These are phyloP conservation scores for Drosophila kohkoa DNA, from an alignment of 1,140 invertebrate species.

Conservation along the genomic window DNA sequence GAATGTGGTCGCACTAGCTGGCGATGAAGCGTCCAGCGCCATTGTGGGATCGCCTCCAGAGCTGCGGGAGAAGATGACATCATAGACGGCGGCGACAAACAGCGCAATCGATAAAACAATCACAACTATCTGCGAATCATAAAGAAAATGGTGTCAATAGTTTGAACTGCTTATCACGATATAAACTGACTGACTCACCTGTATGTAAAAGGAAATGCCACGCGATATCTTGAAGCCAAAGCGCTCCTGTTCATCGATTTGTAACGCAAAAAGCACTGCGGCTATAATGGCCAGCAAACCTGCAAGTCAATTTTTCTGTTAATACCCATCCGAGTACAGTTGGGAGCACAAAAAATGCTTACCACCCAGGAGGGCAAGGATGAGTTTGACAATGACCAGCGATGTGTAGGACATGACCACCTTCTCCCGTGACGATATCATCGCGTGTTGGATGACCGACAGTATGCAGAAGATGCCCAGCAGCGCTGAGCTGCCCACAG, in stretches of 20 bases:
- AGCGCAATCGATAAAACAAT: slow-evolving; percentile 91
- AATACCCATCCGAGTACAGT: background rate
- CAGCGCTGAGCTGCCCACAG: slow-evolving; percentile 88
- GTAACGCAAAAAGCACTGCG: slow-evolving; percentile 91
- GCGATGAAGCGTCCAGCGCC: slow-evolving; percentile 86
- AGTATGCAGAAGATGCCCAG: slow-evolving; percentile 91
- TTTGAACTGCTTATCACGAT: background rate
- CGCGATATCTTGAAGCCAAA: slow-evolving; percentile 90
- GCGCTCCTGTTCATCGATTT: slow-evolving; percentile 91
- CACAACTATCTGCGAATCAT: slow-evolving; percentile 88
- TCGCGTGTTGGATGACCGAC: slow-evolving; percentile 92
- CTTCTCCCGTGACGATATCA: slow-evolving; percentile 92
- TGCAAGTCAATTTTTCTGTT: slow-evolving; percentile 85
- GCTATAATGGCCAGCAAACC: slow-evolving; percentile 91
- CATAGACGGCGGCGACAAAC: slow-evolving; percentile 91
- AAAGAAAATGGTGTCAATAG: background rate
- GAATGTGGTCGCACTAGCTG: slow-evolving; percentile 88
- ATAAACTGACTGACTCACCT: slow-evolving; percentile 86
- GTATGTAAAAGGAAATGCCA: slow-evolving; percentile 93
- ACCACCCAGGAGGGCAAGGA: slow-evolving; percentile 91
- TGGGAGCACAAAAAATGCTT: slow-evolving; percentile 75
- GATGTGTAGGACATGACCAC: slow-evolving; percentile 91
- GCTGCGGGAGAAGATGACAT: slow-evolving; percentile 89
- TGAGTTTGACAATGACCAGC: slow-evolving; percentile 91
- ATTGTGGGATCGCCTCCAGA: slow-evolving; percentile 92